A percentile compares a stretch with the other conserved stretches of the same genome.
These are phyloP conservation scores for Steatocranus sp. DNA, from an alignment of 2,797 vertebrate genomes.

Conservation along the genomic window DNA sequence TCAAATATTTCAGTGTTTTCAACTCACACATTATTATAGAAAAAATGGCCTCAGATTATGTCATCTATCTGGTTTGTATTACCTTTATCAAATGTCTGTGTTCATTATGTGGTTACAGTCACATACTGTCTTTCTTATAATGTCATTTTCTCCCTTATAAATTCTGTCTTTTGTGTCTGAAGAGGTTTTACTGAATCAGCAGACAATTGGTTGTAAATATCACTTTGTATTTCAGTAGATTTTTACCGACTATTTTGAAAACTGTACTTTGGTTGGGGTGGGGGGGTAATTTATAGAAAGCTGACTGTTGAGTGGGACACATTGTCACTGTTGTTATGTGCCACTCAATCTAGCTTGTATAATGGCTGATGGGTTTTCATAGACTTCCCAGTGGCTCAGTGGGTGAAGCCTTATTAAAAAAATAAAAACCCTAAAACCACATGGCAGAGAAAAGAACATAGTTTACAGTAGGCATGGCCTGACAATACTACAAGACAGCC, in stretches of 20 bases:
- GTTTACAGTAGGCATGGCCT: background rate
- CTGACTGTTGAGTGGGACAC: conserved; percentile 5
- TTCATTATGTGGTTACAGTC: background rate
- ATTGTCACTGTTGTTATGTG: conserved; percentile 30
- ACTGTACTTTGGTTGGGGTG: background rate
- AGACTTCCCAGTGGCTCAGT: conserved; percentile 35
- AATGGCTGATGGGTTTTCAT: conserved; percentile 59
- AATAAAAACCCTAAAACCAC: conserved; percentile 37
- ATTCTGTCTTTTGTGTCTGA: background rate
- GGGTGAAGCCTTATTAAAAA: conserved; percentile 41
- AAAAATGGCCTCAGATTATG: background rate
- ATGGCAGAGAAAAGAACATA: conserved; percentile 16
- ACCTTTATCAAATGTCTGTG: background rate
- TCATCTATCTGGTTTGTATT: background rate
- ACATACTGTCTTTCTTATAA: background rate
- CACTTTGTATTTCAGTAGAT: background rate
- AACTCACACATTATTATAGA: background rate
- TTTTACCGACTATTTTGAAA: background rate
- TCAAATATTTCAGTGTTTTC: background rate
- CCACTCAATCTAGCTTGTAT: conserved; percentile 46
- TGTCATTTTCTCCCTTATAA: background rate
- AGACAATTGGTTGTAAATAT: background rate
- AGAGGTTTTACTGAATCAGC: background rate
- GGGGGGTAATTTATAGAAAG: background rate
- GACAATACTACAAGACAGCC: background rate